These are phyloP conservation scores for Polymixis lichenea DNA, from an alignment of 2,888 invertebrate genomes.

Conservation along the genomic window DNA sequence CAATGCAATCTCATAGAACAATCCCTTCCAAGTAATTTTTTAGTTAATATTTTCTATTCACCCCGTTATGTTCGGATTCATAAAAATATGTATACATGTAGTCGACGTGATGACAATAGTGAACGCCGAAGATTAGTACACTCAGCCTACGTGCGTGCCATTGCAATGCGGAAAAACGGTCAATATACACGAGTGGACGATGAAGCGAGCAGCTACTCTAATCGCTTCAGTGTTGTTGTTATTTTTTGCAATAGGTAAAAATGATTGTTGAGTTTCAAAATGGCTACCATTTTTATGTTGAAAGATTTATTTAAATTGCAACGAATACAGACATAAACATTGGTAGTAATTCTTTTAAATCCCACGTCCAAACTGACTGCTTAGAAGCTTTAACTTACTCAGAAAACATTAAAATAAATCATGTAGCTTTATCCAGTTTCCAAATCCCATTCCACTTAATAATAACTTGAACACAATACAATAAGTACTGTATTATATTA, in stretches of 20 bases:
- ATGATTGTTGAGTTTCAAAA: constrained; percentile 23
- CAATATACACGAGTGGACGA: constrained; percentile 40
- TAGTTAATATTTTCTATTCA: constrained; percentile 12
- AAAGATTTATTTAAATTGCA: constrained; percentile 11
- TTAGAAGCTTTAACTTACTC: constrained; percentile 5
- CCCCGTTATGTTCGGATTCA: not conserved
- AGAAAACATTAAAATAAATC: constrained; percentile 24
- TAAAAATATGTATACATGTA: constrained; percentile 26
- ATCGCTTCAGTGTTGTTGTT: constrained; percentile 20
- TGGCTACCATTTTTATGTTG: not conserved
- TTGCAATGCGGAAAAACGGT: constrained; percentile 39
- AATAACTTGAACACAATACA: not conserved
- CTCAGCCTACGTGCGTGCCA: constrained; percentile 38
- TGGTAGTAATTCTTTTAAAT: constrained; percentile 10
- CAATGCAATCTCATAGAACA: not conserved
- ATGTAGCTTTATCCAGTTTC: constrained; percentile 1
- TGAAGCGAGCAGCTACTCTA: constrained; percentile 28
- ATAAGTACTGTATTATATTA: not conserved
- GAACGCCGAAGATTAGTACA: constrained; percentile 35
- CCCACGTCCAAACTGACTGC: not conserved
- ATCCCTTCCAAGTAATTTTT: not conserved
- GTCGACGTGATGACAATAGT: constrained; percentile 37
- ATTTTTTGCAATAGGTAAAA: constrained; percentile 12
- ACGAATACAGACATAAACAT: not conserved
- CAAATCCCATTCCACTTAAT: not conserved